Conservation (phyloP, 2,113 vertebrate genomes). For the Candoia aspera region DNA sequence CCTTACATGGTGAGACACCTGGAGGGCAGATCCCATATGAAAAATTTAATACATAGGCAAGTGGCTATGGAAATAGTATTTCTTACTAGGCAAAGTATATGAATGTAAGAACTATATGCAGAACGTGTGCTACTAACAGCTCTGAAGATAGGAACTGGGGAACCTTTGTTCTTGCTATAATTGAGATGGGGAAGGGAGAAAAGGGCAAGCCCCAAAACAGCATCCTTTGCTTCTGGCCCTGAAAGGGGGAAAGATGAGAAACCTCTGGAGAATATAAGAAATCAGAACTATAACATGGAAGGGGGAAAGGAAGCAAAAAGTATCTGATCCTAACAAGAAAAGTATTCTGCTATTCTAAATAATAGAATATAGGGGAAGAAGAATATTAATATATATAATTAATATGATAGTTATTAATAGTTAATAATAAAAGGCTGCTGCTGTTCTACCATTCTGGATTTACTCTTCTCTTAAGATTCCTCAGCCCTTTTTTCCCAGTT, state of each 20-base stretch:
- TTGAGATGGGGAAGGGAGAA: background rate
- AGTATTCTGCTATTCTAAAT: too few species aligned
- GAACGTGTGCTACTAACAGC: background rate
- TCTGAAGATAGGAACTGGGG: background rate
- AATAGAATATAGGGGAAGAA: too few species aligned
- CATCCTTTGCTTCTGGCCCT: background rate
- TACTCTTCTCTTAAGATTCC: too few species aligned
- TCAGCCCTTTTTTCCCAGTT: background rate
- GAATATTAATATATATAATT: too few species aligned
- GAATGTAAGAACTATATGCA: background rate
- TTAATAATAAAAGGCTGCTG: too few species aligned
- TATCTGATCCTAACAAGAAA: too few species aligned
- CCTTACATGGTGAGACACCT: background rate
- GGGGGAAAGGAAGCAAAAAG: too few species aligned
- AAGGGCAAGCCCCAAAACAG: background rate
- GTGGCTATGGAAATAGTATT: background rate
- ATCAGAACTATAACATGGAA: background rate
- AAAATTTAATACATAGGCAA: background rate
- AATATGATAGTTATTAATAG: too few species aligned
- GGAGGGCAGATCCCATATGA: background rate
- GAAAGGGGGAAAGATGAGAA: background rate
- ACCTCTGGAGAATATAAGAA: background rate
- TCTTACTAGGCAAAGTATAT: background rate
- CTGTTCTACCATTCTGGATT: too few species aligned
- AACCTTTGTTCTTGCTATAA: background rate